Evolutionary conservation across 2,113 vertebrate genomes (phyloP).

Genomic region (Phalacrocorax pelagicus): DNA sequence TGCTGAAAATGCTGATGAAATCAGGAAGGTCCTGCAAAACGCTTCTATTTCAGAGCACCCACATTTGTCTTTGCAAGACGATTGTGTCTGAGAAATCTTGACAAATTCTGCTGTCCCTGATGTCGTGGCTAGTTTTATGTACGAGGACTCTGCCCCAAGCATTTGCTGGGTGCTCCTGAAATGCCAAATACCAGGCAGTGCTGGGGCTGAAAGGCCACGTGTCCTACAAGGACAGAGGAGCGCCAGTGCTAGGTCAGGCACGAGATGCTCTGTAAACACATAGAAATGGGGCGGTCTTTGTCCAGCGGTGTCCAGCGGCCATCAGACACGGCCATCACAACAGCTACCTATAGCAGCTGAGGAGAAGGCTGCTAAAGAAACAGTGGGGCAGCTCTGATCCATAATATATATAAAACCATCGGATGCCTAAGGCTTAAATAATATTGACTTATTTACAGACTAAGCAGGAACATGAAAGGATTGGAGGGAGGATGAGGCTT

Average conservation of each 20-base stretch:
- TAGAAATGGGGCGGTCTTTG: not conserved
- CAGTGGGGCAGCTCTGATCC: not conserved
- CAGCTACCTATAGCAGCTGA: not conserved
- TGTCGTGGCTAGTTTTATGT: too few species aligned
- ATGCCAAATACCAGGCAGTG: not conserved
- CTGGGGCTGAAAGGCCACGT: not conserved
- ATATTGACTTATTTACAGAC: not conserved
- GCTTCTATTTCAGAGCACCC: not conserved
- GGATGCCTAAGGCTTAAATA: not conserved
- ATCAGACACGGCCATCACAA: not conserved
- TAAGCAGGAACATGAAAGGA: not conserved
- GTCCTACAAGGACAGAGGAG: not conserved
- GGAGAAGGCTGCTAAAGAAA: not conserved
- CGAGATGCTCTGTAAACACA: not conserved
- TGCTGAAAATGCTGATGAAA: not conserved
- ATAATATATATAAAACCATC: not conserved
- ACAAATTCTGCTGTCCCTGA: not conserved
- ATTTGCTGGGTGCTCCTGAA: not conserved
- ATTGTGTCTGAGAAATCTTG: not conserved
- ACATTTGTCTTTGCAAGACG: fast-evolving
- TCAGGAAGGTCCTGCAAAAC: not conserved
- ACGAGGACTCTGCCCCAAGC: not conserved
- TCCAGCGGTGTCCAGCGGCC: not conserved
- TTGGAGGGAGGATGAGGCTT: not conserved
- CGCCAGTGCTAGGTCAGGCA: not conserved